Evolutionary conservation across 2,888 invertebrate species (phyloP).

Genomic region (Dasypogon diadema): DNA sequence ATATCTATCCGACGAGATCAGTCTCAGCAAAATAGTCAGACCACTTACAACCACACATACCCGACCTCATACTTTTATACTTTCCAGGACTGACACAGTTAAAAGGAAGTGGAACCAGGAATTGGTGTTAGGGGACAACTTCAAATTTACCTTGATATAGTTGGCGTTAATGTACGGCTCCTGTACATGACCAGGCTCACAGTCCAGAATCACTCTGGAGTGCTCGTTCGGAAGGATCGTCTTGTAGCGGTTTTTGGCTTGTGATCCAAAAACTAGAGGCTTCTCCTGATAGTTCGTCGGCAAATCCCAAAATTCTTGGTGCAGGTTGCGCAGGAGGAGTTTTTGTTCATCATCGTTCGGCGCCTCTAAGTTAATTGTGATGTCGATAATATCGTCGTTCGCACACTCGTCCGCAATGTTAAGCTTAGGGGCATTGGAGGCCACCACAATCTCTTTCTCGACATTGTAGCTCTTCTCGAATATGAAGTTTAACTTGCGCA

Average conservation of each 20-base stretch:
- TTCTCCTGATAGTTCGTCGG: conserved; percentile 93
- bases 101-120: too few relatives aligned
- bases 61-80: too few relatives aligned
- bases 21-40: too few relatives aligned
- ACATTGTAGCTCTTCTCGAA: conserved; percentile 73
- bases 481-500: conserved; percentile 72
- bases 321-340: conserved; percentile 75
- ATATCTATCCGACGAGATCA: too few relatives aligned
- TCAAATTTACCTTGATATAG: conserved; percentile 81
- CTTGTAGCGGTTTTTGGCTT: conserved; percentile 89
- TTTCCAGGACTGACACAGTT: too few relatives aligned
- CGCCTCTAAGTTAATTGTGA: conserved; percentile 60
- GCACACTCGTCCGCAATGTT: not conserved
- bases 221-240: conserved; percentile 91
- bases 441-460: conserved; percentile 51
- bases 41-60: too few relatives aligned
- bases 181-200: conserved; percentile 70
- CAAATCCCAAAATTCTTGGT: conserved; percentile 95
- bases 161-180: conserved; percentile 94
- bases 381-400: conserved; percentile 44
- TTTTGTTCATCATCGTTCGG: conserved; percentile 75
- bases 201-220: conserved; percentile 81
- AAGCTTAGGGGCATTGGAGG: not conserved
- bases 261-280: conserved; percentile 88
- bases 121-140: too few relatives aligned